Conservation (phyloP, 2,113 vertebrate genomes). For the Onychostruthus taczanowskii region DNA sequence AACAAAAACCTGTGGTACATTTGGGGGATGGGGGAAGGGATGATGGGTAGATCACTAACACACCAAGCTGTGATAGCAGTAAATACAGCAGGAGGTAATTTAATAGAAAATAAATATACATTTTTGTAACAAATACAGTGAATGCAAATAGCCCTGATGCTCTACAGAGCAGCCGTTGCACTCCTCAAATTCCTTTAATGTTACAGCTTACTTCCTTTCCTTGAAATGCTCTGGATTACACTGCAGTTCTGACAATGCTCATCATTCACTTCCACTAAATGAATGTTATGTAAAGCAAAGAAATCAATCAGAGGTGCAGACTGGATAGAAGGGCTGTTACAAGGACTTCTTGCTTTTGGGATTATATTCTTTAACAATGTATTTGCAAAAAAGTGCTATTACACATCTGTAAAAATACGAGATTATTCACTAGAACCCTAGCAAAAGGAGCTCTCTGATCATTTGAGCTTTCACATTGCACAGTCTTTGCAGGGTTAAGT, state of each 20-base stretch:
- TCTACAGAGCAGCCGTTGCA: not conserved
- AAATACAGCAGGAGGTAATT: not conserved
- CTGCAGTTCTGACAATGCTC: not conserved
- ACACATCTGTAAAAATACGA: not conserved
- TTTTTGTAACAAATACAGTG: not conserved
- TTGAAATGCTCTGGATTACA: conserved; percentile 6
- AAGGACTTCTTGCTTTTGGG: not conserved
- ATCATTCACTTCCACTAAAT: conserved; percentile 46
- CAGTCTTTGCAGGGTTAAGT: conserved; percentile 63
- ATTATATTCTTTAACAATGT: not conserved
- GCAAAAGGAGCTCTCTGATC: conserved; percentile 25
- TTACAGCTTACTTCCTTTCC: not conserved
- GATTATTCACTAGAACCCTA: not conserved
- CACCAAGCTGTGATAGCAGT: not conserved
- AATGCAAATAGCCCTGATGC: not conserved
- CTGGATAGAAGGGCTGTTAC: not conserved
- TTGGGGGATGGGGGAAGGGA: not conserved
- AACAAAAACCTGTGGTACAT: not conserved
- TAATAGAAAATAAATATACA: not conserved
- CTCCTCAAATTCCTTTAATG: conserved; percentile 2
- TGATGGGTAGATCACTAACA: not conserved
- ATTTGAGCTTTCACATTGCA: conserved; percentile 8
- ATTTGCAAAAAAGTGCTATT: not conserved
- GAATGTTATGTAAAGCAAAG: conserved; percentile 20
- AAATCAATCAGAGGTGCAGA: conserved; percentile 11